These are phyloP conservation scores for Ciona savignyi DNA, from an alignment of 23 tunicate species.

Conservation along the genomic window DNA sequence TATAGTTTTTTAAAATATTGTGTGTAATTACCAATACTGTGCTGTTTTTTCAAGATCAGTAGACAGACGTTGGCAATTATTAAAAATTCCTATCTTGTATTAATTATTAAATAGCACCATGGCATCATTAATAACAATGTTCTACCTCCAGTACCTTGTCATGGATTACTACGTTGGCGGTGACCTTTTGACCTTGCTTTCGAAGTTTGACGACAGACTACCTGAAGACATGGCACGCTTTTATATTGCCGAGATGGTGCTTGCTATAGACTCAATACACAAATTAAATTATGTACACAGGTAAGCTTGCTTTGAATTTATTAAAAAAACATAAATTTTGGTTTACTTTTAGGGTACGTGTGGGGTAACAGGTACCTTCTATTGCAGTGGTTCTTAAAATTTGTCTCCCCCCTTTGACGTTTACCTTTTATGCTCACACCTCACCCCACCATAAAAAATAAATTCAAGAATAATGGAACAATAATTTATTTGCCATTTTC, in stretches of 20 bases:
- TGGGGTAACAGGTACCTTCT: too few species aligned
- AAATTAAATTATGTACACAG: conserved; percentile 89
- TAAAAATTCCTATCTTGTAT: neutral
- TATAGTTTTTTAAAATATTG: too few species aligned
- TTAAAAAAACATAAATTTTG: neutral
- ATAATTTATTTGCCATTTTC: too few species aligned
- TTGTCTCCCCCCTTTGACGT: too few species aligned
- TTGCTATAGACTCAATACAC: conserved; percentile 94
- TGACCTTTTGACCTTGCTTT: conserved; percentile 82
- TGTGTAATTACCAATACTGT: too few species aligned
- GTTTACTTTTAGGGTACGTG: neutral
- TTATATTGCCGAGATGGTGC: conserved; percentile 96
- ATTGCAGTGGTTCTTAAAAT: too few species aligned
- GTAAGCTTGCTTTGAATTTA: conserved; percentile 11
- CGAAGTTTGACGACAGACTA: conserved; percentile 80
- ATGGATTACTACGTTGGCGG: conserved; percentile 99
- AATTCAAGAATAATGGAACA: too few species aligned
- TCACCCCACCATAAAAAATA: too few species aligned
- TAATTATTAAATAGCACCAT: neutral
- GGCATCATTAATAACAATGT: neutral
- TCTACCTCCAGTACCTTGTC: conserved; percentile 54
- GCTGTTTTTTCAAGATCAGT: neutral
- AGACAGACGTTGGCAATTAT: neutral
- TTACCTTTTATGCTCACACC: too few species aligned
- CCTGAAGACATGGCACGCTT: conserved; percentile 96